A percentile compares a stretch with the other conserved stretches of the same genome.
Evolutionary conservation across 1,140 invertebrate genomes (phyloP).

Genomic region (Hesperophylax magnus): DNA sequence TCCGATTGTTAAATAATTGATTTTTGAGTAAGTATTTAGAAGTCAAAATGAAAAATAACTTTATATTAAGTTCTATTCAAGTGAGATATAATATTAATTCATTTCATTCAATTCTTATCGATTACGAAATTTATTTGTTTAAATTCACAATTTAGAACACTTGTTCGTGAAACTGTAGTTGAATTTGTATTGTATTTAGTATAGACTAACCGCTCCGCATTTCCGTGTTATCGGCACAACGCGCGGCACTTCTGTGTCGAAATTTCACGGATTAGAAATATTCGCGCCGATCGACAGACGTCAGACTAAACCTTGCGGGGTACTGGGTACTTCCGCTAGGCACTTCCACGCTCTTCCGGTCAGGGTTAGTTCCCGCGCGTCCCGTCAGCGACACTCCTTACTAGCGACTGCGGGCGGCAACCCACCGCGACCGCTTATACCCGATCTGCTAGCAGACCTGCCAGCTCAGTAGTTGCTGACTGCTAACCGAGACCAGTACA

Average conservation of each 20-base stretch:
- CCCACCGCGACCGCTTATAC: slow-evolving; percentile 40
- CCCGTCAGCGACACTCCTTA: slow-evolving; percentile 35
- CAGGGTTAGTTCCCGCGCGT: slow-evolving; percentile 34
- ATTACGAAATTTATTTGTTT: too few species aligned
- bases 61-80: too few species aligned
- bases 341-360: slow-evolving; percentile 45
- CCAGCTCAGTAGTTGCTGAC: too few species aligned
- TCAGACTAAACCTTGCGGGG: slow-evolving; percentile 50
- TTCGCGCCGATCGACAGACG: slow-evolving; percentile 28
- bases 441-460: neutral
- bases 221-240: slow-evolving; percentile 26
- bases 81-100: too few species aligned
- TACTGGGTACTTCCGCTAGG: slow-evolving; percentile 44
- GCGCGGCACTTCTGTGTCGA: slow-evolving; percentile 35
- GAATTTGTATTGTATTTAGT: neutral
- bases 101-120: too few species aligned
- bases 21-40: too few species aligned
- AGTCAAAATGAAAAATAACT: too few species aligned
- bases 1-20: too few species aligned
- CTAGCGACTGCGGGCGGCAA: slow-evolving; percentile 41
- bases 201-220: slow-evolving; percentile 13
- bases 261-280: slow-evolving; percentile 10
- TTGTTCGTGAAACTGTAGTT: slow-evolving; percentile 7
- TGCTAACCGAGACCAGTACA: too few species aligned
- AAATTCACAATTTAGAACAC: slow-evolving; percentile 21